These are phyloP conservation scores for Poecilia gillii DNA, from an alignment of 2,797 vertebrate genomes.

Conservation along the genomic window DNA sequence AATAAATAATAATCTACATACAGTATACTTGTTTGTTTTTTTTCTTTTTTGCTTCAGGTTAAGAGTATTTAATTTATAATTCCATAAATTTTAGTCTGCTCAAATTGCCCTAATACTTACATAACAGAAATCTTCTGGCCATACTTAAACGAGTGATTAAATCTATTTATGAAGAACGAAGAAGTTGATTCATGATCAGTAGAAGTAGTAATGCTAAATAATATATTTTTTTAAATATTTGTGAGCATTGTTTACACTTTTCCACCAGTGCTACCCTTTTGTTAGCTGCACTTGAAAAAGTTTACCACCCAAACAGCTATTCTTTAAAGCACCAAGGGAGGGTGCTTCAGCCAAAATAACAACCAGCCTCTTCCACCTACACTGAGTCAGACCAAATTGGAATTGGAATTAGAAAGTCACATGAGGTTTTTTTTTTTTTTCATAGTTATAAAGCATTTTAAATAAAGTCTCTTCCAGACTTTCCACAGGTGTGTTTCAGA, in stretches of 20 bases:
- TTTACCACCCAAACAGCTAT: slow-evolving; percentile 47
- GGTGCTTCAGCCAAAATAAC: slow-evolving; percentile 54
- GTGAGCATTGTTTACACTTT: slow-evolving; percentile 6
- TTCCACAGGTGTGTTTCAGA: neutral
- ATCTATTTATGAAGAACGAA: slow-evolving; percentile 6
- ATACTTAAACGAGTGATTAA: neutral
- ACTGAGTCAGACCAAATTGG: slow-evolving; percentile 23
- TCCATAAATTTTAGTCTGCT: slow-evolving; percentile 10
- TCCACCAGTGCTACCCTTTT: slow-evolving; percentile 18
- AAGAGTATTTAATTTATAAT: slow-evolving; percentile 9
- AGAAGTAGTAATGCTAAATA: neutral
- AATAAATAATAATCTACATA: neutral
- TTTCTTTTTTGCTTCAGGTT: neutral
- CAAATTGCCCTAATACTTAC: neutral
- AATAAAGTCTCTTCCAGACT: slow-evolving; percentile 1
- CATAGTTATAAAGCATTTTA: slow-evolving; percentile 9
- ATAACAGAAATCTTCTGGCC: slow-evolving; percentile 10
- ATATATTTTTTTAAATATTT: neutral
- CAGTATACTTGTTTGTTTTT: neutral
- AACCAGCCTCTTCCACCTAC: slow-evolving; percentile 48
- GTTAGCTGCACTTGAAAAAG: slow-evolving; percentile 42
- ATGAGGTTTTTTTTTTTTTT: slow-evolving; percentile 6
- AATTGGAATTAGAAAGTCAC: slow-evolving; percentile 24
- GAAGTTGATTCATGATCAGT: slow-evolving; percentile 2
- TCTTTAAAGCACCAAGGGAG: slow-evolving; percentile 35